A percentile compares a stretch with the other conserved stretches of the same genome.
Conservation (phyloP, 2,888 invertebrate genomes). For the Andrena bicolor region DNA sequence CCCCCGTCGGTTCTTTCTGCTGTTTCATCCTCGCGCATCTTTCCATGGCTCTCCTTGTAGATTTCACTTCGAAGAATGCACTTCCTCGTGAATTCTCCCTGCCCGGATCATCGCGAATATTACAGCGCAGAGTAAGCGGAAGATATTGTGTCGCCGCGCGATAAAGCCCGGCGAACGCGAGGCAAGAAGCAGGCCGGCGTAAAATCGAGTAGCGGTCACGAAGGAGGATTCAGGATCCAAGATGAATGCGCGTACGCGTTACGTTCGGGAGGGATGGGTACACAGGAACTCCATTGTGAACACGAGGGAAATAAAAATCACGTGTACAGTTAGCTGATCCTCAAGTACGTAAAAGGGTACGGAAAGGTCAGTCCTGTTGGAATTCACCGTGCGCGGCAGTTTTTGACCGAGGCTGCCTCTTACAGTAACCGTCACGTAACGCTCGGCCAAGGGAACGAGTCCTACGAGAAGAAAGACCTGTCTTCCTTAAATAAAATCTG, state of each 20-base stretch:
- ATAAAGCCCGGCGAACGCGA: not conserved
- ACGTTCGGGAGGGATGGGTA: slow-evolving; percentile 23
- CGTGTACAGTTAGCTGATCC: slow-evolving; percentile 55
- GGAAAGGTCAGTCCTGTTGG: slow-evolving; percentile 59
- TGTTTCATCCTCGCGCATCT: no score
- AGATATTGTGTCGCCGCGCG: not conserved
- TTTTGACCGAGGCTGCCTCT: slow-evolving; percentile 40
- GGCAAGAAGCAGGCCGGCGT: not conserved
- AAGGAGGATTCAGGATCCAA: slow-evolving; percentile 25
- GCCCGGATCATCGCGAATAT: not conserved
- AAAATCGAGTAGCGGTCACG: slow-evolving; percentile 10
- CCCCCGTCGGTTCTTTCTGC: no score
- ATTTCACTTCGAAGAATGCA: no score
- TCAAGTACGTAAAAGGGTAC: slow-evolving; percentile 47
- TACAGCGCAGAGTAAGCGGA: not conserved
- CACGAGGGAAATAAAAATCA: slow-evolving; percentile 53
- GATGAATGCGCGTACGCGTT: slow-evolving; percentile 20
- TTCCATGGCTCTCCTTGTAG: no score
- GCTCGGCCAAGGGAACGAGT: slow-evolving; percentile 40
- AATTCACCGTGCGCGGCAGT: slow-evolving; percentile 46
- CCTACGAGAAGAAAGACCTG: slow-evolving; percentile 52
- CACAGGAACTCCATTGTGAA: slow-evolving; percentile 51
- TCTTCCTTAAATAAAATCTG: slow-evolving; percentile 56
- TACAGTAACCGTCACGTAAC: slow-evolving; percentile 55
- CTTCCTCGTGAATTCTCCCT: not conserved